These are phyloP conservation scores for Pseudorhombus dupliciocellatus DNA, from an alignment of 2,113 vertebrate genomes.

Conservation along the genomic window DNA sequence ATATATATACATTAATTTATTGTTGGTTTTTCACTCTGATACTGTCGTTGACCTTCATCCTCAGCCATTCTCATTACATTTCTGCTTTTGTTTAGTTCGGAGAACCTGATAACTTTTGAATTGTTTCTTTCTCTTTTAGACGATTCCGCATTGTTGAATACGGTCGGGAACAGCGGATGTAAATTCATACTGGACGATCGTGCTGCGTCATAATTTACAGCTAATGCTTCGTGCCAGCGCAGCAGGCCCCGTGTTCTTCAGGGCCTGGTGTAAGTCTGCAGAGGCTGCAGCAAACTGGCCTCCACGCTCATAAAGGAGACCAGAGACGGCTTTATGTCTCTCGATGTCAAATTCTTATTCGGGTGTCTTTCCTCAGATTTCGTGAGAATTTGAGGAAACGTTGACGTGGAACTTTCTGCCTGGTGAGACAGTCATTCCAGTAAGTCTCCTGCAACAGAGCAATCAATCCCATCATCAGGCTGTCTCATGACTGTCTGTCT, in stretches of 20 bases:
- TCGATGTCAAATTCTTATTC: too few species aligned
- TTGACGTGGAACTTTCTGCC: not conserved
- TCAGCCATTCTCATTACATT: too few species aligned
- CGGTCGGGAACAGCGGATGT: not conserved
- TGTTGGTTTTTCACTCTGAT: too few species aligned
- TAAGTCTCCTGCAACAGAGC: not conserved
- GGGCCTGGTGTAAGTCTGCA: not conserved
- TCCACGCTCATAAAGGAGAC: not conserved
- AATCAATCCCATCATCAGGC: conserved; percentile 4
- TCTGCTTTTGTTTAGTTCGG: too few species aligned
- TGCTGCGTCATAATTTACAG: not conserved
- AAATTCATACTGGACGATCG: not conserved
- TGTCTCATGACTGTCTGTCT: conserved; percentile 31
- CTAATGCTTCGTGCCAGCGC: not conserved
- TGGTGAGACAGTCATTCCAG: not conserved
- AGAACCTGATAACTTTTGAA: too few species aligned
- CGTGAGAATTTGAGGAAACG: not conserved
- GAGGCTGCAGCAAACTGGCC: not conserved
- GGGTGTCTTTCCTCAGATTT: too few species aligned
- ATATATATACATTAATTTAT: too few species aligned
- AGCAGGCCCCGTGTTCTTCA: not conserved
- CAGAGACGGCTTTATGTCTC: not conserved
- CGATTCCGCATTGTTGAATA: too few species aligned
- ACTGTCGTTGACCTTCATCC: too few species aligned
- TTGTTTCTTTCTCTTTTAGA: too few species aligned